Conservation (phyloP, 2,888 invertebrate species). For the Melanotus villosus region DNA sequence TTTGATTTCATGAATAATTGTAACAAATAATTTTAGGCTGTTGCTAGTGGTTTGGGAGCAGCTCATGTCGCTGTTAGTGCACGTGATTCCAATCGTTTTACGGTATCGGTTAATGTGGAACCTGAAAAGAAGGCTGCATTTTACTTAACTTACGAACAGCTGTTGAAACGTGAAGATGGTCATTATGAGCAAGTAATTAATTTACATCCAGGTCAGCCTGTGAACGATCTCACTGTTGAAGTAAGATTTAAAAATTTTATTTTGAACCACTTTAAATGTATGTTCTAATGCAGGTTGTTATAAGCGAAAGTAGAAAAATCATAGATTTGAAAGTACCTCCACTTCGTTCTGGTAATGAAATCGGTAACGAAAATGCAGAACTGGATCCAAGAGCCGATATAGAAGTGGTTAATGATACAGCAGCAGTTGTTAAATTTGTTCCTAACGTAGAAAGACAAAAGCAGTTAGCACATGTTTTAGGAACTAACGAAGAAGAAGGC, state of each 20-base stretch:
- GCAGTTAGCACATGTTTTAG: slow-evolving; percentile 67
- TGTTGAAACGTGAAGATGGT: slow-evolving; percentile 75
- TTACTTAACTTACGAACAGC: slow-evolving; percentile 81
- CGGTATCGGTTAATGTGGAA: slow-evolving; percentile 78
- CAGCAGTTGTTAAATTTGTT: slow-evolving; percentile 69
- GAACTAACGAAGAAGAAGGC: slow-evolving; percentile 67
- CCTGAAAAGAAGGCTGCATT: slow-evolving; percentile 76
- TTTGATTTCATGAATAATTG: no score
- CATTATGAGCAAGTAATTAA: slow-evolving; percentile 80
- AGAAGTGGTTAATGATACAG: slow-evolving; percentile 54
- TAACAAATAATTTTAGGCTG: slow-evolving; percentile 71
- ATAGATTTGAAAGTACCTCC: slow-evolving; percentile 76
- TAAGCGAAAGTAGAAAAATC: slow-evolving; percentile 76
- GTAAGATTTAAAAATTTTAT: no score
- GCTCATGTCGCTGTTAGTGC: slow-evolving; percentile 76
- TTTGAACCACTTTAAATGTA: no score
- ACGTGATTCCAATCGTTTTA: slow-evolving; percentile 80
- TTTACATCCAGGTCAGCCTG: slow-evolving; percentile 77
- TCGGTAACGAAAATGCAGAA: slow-evolving; percentile 71
- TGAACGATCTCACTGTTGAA: slow-evolving; percentile 76
- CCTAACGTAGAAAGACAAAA: slow-evolving; percentile 75
- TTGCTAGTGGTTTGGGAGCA: slow-evolving; percentile 73
- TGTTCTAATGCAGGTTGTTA: slow-evolving; percentile 71
- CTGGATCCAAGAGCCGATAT: slow-evolving; percentile 62
- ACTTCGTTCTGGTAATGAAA: slow-evolving; percentile 76